Base-by-base conservation (phyloP, 2,888 invertebrate species). In the Theretra japonica region DNA sequence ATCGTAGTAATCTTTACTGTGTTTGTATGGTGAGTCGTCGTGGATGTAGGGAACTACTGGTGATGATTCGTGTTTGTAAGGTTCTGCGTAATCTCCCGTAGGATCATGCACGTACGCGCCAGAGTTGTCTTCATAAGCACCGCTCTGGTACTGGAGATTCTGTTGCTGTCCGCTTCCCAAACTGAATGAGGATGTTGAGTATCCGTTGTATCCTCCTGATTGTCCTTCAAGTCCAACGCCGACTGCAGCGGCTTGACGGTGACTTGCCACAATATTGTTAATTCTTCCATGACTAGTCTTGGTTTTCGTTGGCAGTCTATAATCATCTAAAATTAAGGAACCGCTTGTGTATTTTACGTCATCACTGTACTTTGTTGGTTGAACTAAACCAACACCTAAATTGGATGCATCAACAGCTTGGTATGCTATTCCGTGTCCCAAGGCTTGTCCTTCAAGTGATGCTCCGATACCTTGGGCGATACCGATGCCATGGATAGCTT, bases 61-160 rank as follows among this genome's bases (percentile, higher is more conserved):
- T 0, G 91, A 86, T 48, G 84, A 88, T n/a, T 87, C 77, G 74
- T 95, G 94, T 73, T 82, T 88, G 77, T 95, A 95, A 23, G 94
- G 93, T 72, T 86, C 88, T 2, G 93, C 94, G 57, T 88, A 85
- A 73, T 95, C 94, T 48, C 94, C 94, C 4, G 92, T 82, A 74
- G 94, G 90, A 76, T 95, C 94, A 75, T 95, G 94, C 4, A 93
- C 85, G 76, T 95, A 95, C 2, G 89, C 88, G n/a, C 95, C 95
- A 21, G 93, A 89, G 70, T 88, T 82, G 56, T 91, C 89, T 41
- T 90, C 84, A 70, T 86, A 85, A 74, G 78, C 82, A 48, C 75
- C 76, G 56, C 78, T 84, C 76, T 89, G 83, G 69, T 86, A 86
- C 57, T 83, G 81, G 69, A 76, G 75, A 33, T 60, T 60, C 6